Evolutionary conservation across 2,888 invertebrate species (phyloP).

Genomic region (Hipparchia semele): DNA sequence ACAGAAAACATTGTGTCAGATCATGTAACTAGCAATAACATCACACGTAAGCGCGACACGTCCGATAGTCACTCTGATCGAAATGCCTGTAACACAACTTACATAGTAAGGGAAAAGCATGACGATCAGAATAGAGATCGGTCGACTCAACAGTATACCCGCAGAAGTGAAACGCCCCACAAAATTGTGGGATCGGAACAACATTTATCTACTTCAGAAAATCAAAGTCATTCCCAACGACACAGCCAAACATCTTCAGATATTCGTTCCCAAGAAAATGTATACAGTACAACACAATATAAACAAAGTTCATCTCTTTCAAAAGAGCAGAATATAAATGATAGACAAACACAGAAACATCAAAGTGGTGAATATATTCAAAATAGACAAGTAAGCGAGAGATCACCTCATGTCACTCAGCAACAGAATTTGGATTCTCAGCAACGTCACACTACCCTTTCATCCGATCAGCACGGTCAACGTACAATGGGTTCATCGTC

Average conservation of each 20-base stretch:
- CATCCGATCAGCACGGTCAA: constrained; percentile 29
- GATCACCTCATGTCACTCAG: constrained; percentile 23
- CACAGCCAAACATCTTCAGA: constrained; percentile 46
- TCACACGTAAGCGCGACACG: constrained; percentile 28
- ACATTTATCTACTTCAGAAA: constrained; percentile 48
- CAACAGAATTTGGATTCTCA: constrained; percentile 25
- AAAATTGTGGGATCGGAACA: constrained; percentile 54
- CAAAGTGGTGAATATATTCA: constrained; percentile 27
- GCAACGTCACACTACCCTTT: constrained; percentile 22
- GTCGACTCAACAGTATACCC: constrained; percentile 36
- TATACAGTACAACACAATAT: constrained; percentile 45
- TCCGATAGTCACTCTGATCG: constrained; percentile 31
- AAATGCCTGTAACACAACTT: constrained; percentile 42
- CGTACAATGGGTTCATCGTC: constrained; percentile 27
- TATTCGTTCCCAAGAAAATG: constrained; percentile 46
- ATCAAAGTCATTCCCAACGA: constrained; percentile 48
- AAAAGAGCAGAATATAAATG: constrained; percentile 27
- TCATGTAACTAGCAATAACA: constrained; percentile 23
- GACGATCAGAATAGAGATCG: constrained; percentile 38
- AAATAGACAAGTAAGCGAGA: constrained; percentile 28
- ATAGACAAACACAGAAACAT: constrained; percentile 31
- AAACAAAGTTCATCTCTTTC: constrained; percentile 31
- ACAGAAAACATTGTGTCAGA: constrained; percentile 30
- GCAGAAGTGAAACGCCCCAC: constrained; percentile 49
- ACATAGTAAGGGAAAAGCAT: constrained; percentile 38